Conservation (phyloP, 2,797 vertebrate genomes). For the Neosilurus mollespiculum region DNA sequence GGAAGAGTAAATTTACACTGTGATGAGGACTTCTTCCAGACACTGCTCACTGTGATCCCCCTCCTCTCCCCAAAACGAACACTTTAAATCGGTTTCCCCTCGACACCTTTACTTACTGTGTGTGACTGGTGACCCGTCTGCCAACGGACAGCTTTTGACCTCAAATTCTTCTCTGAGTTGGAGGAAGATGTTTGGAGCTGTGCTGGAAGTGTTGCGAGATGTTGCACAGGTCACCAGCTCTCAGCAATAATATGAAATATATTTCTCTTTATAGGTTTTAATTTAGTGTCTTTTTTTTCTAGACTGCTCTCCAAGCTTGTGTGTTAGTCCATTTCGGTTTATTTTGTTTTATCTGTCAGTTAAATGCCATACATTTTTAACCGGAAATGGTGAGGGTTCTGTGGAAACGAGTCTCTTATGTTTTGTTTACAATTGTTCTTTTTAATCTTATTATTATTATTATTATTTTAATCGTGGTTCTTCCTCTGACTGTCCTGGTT, state of each 20-base stretch:
- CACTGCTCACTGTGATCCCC: slow-evolving; percentile 89
- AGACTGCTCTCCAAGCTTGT: slow-evolving; percentile 49
- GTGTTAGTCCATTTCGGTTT: slow-evolving; percentile 49
- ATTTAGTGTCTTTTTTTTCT: slow-evolving; percentile 42
- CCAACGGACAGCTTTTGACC: slow-evolving; percentile 43
- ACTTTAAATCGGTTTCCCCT: slow-evolving; percentile 50
- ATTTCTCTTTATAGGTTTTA: slow-evolving; percentile 48
- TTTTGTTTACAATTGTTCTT: slow-evolving; percentile 67
- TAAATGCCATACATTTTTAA: slow-evolving; percentile 75
- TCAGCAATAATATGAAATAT: slow-evolving; percentile 74
- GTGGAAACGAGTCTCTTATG: slow-evolving; percentile 59
- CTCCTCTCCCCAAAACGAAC: slow-evolving; percentile 59
- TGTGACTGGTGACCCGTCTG: slow-evolving; percentile 66
- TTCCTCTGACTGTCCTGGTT: slow-evolving; percentile 64
- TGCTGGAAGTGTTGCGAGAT: slow-evolving; percentile 36
- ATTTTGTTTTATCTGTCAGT: slow-evolving; percentile 61
- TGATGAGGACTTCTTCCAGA: slow-evolving; percentile 75
- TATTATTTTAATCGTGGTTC: slow-evolving; percentile 56
- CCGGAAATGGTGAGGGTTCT: slow-evolving; percentile 66
- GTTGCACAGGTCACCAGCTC: slow-evolving; percentile 62
- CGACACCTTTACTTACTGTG: slow-evolving; percentile 69
- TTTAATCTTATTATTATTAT: slow-evolving; percentile 48
- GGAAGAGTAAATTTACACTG: slow-evolving; percentile 72
- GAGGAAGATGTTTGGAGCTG: slow-evolving; percentile 43
- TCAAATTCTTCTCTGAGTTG: background rate